Base-by-base conservation (phyloP, 1,140 invertebrate species). In the Drosophila cardini region DNA sequence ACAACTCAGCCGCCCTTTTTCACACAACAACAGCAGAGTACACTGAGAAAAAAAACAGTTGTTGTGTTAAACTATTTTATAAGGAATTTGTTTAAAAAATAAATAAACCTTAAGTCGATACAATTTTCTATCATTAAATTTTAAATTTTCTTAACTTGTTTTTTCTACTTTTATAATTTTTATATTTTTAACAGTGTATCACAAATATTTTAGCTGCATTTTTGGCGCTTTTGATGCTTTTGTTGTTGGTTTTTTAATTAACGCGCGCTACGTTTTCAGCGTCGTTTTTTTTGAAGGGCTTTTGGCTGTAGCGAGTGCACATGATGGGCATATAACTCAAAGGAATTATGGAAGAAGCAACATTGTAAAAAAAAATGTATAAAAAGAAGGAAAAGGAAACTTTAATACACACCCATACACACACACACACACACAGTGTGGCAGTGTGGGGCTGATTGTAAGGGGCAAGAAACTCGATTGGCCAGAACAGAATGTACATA, bases 211-310 rank as follows among this genome's bases (percentile, higher is more conserved):
- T 89, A 80, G 80, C 84, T 81, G 83, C 69, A 87, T 87, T 87
- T 87, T 89, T 89, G 83, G 83, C 83, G 83, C 83, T 87, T 87
- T 89, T 89, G 83, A 79, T 79, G 83, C 83, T 87, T 82, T 86
- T 79, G 85, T 68, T 53, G 26, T 42, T 55, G 73, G 53, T 50
- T 48, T 84, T 87, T 89, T 89, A 89, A 89, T 89, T 89, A 89
- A 89, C 84, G 84, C 84, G 84, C 73, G 65, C 82, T 89, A 78
- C 80, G 84, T 80, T 89, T 89, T 89, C 63, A 69, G 78, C 76
- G 21, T 26, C 21, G 5, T 26, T 26, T 26, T 87, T 53, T 53
- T 53, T 53, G 32, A 53, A 53, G 50, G 82, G 82, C 78, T 68
- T 42, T 26, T 26, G 21, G 21, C 21, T 26, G 21, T 26, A 26